Evolutionary conservation across 37 sponge, comb jelly and placozoan genomes (phyloP), one percentile per base, ranked within the genome.

Genomic region (Trichoplax adhaerens): DNA sequence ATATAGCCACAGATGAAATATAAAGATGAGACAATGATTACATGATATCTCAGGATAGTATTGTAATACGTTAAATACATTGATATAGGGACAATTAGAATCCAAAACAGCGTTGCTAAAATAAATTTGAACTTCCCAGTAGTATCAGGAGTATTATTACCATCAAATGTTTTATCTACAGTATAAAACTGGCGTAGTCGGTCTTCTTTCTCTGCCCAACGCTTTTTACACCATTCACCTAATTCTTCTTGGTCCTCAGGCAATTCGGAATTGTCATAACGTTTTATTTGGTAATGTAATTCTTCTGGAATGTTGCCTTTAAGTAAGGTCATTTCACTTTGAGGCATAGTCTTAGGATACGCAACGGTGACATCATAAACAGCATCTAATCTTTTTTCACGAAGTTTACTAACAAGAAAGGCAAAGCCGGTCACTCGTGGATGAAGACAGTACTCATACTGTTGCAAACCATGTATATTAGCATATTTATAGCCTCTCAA

Each of bases 361-460:
- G 70, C 91, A 4, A 90, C 67, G 29, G 91, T 90, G 52, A 90
- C 78, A 58, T 90, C 91, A 64, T 82, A 72, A 64, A 90, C 78
- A 46, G 87, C 69, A 10, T 90, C 91, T 55, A 90, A 65, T 1
- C 81, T 64, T 2, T 61, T 67, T 53, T 72, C 73, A 50, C 81
- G 74, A 52, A 90, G 81, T 3, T 73, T 76, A 3, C 81, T 74
- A 54, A 86, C 63, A 52, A 65, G 49, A 72, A 81, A 78, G 3
- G 58, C 55, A 72, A 90, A 86, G 7, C 91, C 95, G 51, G 73
- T 83, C 3, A 83, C 87, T 48, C 85, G 73, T 12, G 95, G 91
- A 62, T 94, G 91, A 6, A 94, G 74, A 10, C 89, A 79, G 56
- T 84, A 81, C 0, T 90, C 80, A 62, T 84, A 86, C 52, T 76